Evolutionary conservation across 2,888 invertebrate species (phyloP).

Genomic region (Busseola fusca): DNA sequence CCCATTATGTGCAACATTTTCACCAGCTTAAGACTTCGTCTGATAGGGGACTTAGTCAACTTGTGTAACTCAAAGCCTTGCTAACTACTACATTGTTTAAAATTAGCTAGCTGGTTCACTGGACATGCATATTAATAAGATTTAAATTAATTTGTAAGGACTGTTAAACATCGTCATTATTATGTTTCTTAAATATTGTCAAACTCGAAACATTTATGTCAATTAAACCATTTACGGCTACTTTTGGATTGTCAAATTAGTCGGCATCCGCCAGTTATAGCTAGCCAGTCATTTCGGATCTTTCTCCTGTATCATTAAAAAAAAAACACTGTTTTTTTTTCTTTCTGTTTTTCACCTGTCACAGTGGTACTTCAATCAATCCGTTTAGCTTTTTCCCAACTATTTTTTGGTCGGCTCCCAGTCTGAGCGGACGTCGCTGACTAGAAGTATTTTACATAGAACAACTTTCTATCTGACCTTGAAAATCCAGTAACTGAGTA

Average conservation of each 20-base stretch:
- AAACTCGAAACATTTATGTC: background rate
- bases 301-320: background rate
- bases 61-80: slow-evolving; percentile 38
- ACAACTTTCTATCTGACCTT: background rate
- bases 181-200: background rate
- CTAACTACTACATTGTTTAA: slow-evolving; percentile 27
- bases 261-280: too few relatives aligned
- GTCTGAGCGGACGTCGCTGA: background rate
- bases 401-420: background rate
- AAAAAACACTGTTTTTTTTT: too few relatives aligned
- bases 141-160: slow-evolving; percentile 15
- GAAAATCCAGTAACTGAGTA: background rate
- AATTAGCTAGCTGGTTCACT: slow-evolving; percentile 24
- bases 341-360: background rate
- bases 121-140: slow-evolving; percentile 10
- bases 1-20: slow-evolving; percentile 46
- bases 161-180: background rate
- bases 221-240: background rate
- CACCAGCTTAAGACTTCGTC: slow-evolving; percentile 47
- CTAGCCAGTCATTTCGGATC: background rate
- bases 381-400: background rate
- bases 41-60: slow-evolving; percentile 51
- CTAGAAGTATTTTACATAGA: background rate
- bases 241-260: background rate
- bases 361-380: background rate